Evolutionary conservation across 2,113 vertebrate genomes (phyloP).

Genomic region (Camelus dromedarius): DNA sequence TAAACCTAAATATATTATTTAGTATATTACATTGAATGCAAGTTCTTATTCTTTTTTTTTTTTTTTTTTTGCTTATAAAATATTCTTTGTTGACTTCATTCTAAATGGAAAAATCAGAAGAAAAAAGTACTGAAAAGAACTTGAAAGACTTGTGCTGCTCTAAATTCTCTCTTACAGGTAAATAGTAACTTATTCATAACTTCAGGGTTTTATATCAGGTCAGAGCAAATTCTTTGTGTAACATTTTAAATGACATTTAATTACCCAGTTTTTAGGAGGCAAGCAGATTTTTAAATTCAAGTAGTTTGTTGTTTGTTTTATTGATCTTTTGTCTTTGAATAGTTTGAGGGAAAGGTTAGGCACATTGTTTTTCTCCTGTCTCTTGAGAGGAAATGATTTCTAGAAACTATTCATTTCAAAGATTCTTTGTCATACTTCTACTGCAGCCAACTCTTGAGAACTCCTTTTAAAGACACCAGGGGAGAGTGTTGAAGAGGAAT

Average conservation of each 20-base stretch:
- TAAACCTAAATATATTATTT: not conserved
- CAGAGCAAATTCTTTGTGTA: slow-evolving; percentile 40
- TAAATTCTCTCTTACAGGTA: slow-evolving; percentile 12
- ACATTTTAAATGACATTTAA: slow-evolving; percentile 63
- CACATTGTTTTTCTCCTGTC: not conserved
- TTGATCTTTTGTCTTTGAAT: not conserved
- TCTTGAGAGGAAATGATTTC: not conserved
- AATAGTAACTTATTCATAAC: slow-evolving; percentile 22
- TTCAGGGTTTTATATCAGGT: not conserved
- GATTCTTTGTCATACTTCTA: not conserved
- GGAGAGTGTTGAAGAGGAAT: not conserved
- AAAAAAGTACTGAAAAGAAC: not conserved
- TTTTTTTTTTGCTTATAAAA: not conserved
- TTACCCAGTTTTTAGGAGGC: not conserved
- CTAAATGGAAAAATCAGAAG: slow-evolving; percentile 10
- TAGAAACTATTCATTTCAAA: slow-evolving; percentile 39
- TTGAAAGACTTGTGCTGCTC: not conserved
- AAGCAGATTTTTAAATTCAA: not conserved
- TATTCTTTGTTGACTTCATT: slow-evolving; percentile 19
- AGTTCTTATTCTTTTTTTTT: too few species aligned
- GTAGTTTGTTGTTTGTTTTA: slow-evolving; percentile 43
- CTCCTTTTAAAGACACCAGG: not conserved
- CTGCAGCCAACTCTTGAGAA: not conserved
- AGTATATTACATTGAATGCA: not conserved
- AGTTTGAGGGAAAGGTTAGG: not conserved